Conservation (phyloP, 2,113 vertebrate species). For the Gila orcuttii region DNA sequence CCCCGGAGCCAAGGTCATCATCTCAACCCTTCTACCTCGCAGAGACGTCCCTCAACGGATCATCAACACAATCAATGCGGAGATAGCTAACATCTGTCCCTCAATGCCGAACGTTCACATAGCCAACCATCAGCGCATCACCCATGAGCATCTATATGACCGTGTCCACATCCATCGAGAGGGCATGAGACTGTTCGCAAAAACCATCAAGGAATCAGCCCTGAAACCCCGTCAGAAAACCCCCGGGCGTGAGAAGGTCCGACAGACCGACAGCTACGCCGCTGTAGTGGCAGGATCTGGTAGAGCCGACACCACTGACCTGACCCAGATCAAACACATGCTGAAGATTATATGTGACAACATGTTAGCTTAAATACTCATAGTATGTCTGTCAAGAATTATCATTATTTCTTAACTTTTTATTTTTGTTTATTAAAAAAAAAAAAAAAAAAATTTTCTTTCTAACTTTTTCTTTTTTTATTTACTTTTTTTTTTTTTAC, state of each 20-base stretch:
- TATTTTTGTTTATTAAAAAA: too few relatives aligned
- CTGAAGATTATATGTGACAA: constrained; percentile 10
- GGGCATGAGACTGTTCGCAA: background rate
- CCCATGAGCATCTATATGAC: too few relatives aligned
- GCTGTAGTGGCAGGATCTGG: background rate
- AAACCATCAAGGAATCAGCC: background rate
- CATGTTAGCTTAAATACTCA: background rate
- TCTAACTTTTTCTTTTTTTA: too few relatives aligned
- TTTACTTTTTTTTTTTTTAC: too few relatives aligned
- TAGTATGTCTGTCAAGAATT: too few relatives aligned
- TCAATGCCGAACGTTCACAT: background rate
- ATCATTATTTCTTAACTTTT: background rate
- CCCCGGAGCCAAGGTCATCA: background rate
- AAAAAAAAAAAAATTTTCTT: too few relatives aligned
- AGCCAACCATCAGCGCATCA: background rate
- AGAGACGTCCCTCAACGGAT: background rate
- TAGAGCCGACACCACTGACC: background rate
- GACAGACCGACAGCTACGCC: background rate
- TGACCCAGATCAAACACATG: background rate
- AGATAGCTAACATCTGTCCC: background rate
- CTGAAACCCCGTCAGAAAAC: background rate
- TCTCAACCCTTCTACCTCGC: background rate
- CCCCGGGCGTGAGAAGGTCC: background rate
- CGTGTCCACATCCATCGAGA: background rate
- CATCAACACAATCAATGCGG: background rate